Evolutionary conservation across 2,113 vertebrate species (phyloP), one percentile per base, ranked within the genome.

Genomic region (Perccottus glenii): DNA sequence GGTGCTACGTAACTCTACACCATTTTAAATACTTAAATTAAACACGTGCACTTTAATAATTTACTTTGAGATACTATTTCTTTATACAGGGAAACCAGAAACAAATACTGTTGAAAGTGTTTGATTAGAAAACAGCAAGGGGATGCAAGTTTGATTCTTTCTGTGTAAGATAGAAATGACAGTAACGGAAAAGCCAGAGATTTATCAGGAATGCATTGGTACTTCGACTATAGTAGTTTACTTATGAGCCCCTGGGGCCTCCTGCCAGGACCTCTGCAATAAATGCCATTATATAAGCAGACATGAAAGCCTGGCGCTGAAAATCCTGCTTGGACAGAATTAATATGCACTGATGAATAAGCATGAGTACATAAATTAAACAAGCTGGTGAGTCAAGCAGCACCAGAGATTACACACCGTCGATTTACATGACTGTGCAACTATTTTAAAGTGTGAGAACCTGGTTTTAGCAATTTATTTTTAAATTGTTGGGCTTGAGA

Each of bases 281-380:
- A 77, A 67, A 75, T 27, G 27, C 14, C 56, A 62, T 63, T 77
- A 70, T 60, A 73, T 47, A 84, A 80, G 51, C 35, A 81, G 77
- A 75, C 56, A 70, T 67, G 52, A 81, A 80, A 77, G 62, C 58
- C 47, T 0, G 11, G 52, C n/a, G 53, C 44, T 50, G 42, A 71
- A 60, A 75, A 56, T 66, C 66, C 66, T 53, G 61, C 42, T 62
- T 60, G 55, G 55, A 69, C 60, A 59, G 69, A 81, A 73, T 73
- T 63, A 74, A 67, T 83, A 66, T 60, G 70, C 33, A 19, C 52
- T 69, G 70, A 86, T 82, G 64, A 81, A 85, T 81, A 86, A 76
- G 53, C 65, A 85, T 82, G 76, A 78, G 67, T 3, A 3, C 42
- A 47, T 60, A 70, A 64, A 69, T 77, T 73, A 74, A 81, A 72